A percentile compares a stretch with the other conserved stretches of the same genome.
These are phyloP conservation scores for Laspeyria flexula DNA, from an alignment of 2,888 invertebrate species.

Conservation along the genomic window DNA sequence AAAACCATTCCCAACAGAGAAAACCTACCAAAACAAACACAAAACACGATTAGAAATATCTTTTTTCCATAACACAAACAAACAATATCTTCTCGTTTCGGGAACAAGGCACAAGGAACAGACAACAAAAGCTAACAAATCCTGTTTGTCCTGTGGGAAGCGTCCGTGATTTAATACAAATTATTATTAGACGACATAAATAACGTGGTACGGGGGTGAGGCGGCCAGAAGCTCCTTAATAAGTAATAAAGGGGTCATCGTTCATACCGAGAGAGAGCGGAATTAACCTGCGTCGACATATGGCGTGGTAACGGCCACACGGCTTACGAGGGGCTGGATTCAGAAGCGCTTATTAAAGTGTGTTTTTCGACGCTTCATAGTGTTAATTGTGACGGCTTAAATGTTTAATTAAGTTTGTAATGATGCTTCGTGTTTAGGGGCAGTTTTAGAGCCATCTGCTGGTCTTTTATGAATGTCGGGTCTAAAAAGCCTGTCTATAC, in stretches of 20 bases:
- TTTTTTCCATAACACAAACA: slow-evolving; percentile 65
- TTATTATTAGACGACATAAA: slow-evolving; percentile 86
- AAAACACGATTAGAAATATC: slow-evolving; percentile 51
- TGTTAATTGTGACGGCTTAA: slow-evolving; percentile 35
- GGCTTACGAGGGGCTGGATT: slow-evolving; percentile 32
- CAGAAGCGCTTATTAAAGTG: slow-evolving; percentile 40
- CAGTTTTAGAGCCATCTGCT: background rate
- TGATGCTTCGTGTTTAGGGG: slow-evolving; percentile 1
- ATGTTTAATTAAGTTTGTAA: slow-evolving; percentile 24
- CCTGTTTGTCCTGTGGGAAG: slow-evolving; percentile 81
- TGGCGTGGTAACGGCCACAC: slow-evolving; percentile 58
- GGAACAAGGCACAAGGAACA: slow-evolving; percentile 57
- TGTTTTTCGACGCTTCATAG: slow-evolving; percentile 33
- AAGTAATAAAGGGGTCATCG: slow-evolving; percentile 86
- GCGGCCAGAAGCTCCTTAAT: slow-evolving; percentile 78
- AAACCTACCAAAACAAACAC: slow-evolving; percentile 38
- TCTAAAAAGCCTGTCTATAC: too few relatives aligned
- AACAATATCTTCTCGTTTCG: slow-evolving; percentile 66
- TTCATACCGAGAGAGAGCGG: slow-evolving; percentile 67
- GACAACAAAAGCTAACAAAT: slow-evolving; percentile 84
- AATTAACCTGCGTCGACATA: slow-evolving; percentile 76
- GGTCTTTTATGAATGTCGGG: background rate
- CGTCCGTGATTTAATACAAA: slow-evolving; percentile 85
- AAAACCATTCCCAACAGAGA: slow-evolving; percentile 32
- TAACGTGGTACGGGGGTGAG: slow-evolving; percentile 75